phyloP scores from a whole-genome alignment of 2,797 vertebrate species.

The Sebastes nivosus region DNA sequence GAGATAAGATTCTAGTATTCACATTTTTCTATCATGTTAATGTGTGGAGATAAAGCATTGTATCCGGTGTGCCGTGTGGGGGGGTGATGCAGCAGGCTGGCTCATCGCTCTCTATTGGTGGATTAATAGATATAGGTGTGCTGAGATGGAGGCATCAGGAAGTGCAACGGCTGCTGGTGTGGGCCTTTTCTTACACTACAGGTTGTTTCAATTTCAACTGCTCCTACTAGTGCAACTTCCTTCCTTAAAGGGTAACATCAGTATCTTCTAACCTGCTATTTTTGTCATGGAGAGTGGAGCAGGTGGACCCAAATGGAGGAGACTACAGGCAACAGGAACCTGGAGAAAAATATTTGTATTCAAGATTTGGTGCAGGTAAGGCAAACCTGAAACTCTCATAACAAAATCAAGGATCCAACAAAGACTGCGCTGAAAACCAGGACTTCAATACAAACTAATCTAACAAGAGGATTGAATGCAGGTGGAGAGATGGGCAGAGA shows the following conservation, averaged over 20 bases:
- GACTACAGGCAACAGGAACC: no score
- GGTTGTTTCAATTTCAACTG: not conserved
- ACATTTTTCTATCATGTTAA: conserved; percentile 97
- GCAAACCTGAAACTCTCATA: no score
- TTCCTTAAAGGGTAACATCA: not conserved
- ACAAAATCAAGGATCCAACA: no score
- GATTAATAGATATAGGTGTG: conserved; percentile 40
- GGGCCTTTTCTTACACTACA: not conserved
- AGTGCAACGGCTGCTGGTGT: not conserved
- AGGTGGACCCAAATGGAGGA: no score
- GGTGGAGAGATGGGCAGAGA: no score
- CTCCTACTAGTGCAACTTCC: not conserved
- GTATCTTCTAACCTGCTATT: no score
- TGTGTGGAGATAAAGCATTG: conserved; percentile 91
- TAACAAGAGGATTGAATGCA: no score
- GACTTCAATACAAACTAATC: no score
- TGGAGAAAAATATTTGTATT: no score
- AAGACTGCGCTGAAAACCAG: no score
- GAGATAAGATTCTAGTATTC: conserved; percentile 97
- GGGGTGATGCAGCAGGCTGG: conserved; percentile 58
- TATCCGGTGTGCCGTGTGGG: conserved; percentile 82
- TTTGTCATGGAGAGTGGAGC: no score
- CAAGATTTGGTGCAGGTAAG: no score
- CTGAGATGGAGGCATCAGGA: conserved; percentile 48
- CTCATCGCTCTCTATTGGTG: conserved; percentile 87